Evolutionary conservation across 1,140 invertebrate species (phyloP).

Genomic region (Drosophila lini): DNA sequence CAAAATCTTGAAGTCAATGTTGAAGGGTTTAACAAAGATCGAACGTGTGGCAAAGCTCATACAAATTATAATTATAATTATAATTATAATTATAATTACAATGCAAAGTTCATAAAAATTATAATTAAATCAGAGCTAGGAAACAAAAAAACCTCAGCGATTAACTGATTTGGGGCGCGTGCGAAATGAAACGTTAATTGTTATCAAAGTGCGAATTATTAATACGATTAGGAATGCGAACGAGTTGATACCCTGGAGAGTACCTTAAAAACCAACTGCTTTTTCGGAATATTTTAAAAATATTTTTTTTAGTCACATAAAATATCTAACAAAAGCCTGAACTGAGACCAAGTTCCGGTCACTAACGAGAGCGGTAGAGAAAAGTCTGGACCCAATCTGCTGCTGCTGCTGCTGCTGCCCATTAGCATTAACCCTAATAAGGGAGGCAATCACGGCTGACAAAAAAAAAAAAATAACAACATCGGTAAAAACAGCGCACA

Average conservation of each 20-base stretch:
- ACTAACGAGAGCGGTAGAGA: not conserved
- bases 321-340: not conserved
- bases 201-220: constrained; percentile 22
- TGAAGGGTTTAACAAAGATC: not conserved
- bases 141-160: not conserved
- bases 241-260: not conserved
- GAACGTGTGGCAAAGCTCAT: not conserved
- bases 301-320: not conserved
- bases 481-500: not conserved
- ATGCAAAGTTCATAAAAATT: not conserved
- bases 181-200: constrained; percentile 53
- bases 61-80: too few species aligned
- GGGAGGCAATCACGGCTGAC: constrained; percentile 32
- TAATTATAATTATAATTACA: not conserved
- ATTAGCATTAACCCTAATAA: constrained; percentile 60
- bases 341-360: not conserved
- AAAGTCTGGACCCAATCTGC: constrained; percentile 8
- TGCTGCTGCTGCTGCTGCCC: constrained; percentile 1
- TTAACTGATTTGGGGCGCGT: constrained; percentile 46
- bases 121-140: not conserved
- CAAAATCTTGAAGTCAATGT: not conserved
- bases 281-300: not conserved
- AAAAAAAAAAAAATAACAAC: constrained; percentile 16
- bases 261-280: not conserved
- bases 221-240: not conserved